Percentiles rank a stretch among this genome's conserved stretches.
These are phyloP conservation scores for Montipora cactus DNA, from an alignment of 64 coral and sea anemone genomes.

Conservation along the genomic window DNA sequence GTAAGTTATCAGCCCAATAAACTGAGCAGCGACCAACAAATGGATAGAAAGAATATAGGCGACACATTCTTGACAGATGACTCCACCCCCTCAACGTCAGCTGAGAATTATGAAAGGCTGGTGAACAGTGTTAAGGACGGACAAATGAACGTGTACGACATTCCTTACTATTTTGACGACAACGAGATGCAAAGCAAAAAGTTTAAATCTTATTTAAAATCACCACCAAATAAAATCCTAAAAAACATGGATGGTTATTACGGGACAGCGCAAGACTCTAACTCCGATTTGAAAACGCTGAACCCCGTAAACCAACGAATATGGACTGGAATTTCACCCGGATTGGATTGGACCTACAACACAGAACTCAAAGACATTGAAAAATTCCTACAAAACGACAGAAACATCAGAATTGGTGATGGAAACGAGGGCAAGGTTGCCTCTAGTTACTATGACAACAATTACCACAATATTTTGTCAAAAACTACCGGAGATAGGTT, in stretches of 20 bases:
- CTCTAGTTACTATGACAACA: conserved; percentile 6
- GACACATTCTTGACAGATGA: neutral
- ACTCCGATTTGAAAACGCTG: neutral
- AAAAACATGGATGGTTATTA: neutral
- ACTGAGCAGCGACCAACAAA: neutral
- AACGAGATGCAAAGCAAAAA: neutral
- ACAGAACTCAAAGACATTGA: neutral
- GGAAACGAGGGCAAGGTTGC: neutral
- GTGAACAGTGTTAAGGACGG: neutral
- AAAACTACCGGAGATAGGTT: conserved; percentile 5
- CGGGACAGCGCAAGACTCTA: neutral
- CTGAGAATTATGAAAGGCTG: neutral
- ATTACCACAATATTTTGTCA: neutral
- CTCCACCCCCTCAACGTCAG: neutral
- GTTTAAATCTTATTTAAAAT: neutral
- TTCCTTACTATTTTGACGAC: neutral
- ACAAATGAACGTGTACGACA: conserved; percentile 17
- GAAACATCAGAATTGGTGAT: neutral
- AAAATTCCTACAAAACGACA: neutral
- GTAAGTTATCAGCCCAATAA: neutral
- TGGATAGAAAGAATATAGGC: neutral
- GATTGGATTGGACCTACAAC: neutral
- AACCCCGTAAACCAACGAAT: neutral
- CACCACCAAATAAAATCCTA: neutral
- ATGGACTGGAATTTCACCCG: neutral